Evolutionary conservation across 2,797 vertebrate species (phyloP).

Genomic region (Antrozous pallidus): DNA sequence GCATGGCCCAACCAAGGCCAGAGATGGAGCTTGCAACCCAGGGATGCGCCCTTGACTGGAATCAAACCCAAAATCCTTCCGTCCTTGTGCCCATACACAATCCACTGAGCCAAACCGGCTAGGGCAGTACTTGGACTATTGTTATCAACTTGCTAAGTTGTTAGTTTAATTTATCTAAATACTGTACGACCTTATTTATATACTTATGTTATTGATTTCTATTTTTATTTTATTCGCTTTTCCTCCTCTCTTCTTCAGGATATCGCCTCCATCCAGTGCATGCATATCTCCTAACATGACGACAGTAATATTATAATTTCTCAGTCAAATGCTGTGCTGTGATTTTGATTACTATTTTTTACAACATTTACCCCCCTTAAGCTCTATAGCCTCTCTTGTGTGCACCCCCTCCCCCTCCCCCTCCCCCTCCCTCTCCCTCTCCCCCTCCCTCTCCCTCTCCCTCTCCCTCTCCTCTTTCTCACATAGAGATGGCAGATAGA

Average conservation of each 20-base stretch:
- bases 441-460: no score
- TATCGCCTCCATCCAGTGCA: not conserved
- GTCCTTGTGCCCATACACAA: no score
- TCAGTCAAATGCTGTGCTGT: not conserved
- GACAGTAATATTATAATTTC: no score
- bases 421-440: no score
- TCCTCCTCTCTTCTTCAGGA: not conserved
- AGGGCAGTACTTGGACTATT: not conserved
- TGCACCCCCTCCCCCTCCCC: no score
- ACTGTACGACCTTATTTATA: not conserved
- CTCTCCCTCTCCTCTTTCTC: not conserved
- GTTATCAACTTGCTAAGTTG: not conserved
- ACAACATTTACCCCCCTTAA: not conserved
- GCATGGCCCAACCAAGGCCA: not conserved
- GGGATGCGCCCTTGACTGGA: no score
- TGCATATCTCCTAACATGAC: not conserved
- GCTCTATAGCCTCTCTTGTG: not conserved
- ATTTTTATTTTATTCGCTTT: not conserved
- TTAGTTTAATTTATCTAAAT: not conserved
- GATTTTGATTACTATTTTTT: not conserved
- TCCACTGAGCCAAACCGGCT: no score
- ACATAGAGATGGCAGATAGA: slow-evolving; percentile 14
- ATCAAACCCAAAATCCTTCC: no score
- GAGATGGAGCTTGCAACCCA: no score
- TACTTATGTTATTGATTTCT: not conserved